Conservation (phyloP, 2,888 invertebrate genomes). For the Apamea anceps region DNA sequence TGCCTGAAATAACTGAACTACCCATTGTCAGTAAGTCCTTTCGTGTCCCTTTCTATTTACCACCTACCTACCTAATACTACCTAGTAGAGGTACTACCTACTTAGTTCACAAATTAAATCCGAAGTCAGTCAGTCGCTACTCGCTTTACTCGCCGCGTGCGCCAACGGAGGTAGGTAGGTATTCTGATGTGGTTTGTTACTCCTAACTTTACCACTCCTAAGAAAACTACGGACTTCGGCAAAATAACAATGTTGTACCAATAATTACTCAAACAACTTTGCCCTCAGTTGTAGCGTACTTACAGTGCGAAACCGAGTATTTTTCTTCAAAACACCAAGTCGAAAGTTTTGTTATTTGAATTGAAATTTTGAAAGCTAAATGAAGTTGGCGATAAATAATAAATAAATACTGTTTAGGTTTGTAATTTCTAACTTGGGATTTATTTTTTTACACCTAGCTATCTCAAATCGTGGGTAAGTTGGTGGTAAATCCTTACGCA, state of each 20-base stretch:
- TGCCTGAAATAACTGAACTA: background rate
- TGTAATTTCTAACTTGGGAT: conserved; percentile 11
- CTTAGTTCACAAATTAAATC: conserved; percentile 30
- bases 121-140: background rate
- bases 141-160: background rate
- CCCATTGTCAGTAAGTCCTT: background rate
- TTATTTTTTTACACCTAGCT: background rate
- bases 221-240: conserved; percentile 51
- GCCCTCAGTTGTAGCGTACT: background rate
- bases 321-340: conserved; percentile 54
- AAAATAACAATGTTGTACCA: conserved; percentile 62
- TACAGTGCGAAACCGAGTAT: conserved; percentile 34
- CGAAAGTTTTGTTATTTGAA: conserved; percentile 44
- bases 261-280: conserved; percentile 59
- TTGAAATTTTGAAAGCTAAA: conserved; percentile 27
- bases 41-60: background rate
- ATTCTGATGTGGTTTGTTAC: conserved; percentile 35
- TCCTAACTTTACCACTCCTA: conserved; percentile 42
- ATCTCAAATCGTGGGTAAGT: background rate
- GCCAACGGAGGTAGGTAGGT: conserved; percentile 1
- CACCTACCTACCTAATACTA: no score
- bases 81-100: background rate
- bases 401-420: conserved; percentile 28
- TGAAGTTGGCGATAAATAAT: conserved; percentile 34
- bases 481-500: background rate